phyloP scores from a whole-genome alignment of 1,140 invertebrate species.

The Sinonovacula constricta region DNA sequence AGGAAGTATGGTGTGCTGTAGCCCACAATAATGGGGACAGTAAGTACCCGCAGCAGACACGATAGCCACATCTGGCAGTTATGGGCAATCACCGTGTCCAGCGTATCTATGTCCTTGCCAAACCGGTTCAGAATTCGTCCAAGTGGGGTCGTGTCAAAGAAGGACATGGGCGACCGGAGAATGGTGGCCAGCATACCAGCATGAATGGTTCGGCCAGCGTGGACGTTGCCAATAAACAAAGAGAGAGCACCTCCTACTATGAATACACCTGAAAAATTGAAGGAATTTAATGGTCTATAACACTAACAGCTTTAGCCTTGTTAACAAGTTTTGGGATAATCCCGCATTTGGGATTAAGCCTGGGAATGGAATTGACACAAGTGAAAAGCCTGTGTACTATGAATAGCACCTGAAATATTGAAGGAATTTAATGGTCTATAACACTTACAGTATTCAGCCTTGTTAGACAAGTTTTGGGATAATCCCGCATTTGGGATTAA shows the following conservation, averaged over 20 bases:
- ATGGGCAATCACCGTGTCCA: conserved; percentile 71
- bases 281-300: no score
- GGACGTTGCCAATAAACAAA: conserved; percentile 72
- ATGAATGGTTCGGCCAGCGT: conserved; percentile 88
- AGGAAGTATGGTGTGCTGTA: conserved; percentile 85
- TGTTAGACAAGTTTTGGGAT: no score
- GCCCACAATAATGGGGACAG: conserved; percentile 57
- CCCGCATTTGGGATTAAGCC: no score
- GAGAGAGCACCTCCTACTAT: conserved; percentile 75
- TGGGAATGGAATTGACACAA: no score
- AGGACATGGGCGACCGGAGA: conserved; percentile 66
- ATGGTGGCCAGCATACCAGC: conserved; percentile 84
- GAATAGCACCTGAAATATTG: conserved; percentile 85
- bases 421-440: no score
- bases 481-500: no score
- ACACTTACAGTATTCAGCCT: no score
- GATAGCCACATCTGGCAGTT: conserved; percentile 55
- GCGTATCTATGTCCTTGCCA: conserved; percentile 65
- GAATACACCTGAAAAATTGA: conserved; percentile 84
- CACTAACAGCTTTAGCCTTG: no score
- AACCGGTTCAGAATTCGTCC: conserved; percentile 77
- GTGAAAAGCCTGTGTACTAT: conserved; percentile 75
- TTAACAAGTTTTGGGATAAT: no score
- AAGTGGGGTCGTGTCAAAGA: conserved; percentile 72
- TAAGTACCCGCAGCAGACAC: conserved; percentile 53